Evolutionary conservation across 2,797 vertebrate species (phyloP), one percentile per base, ranked within the genome.

Genomic region (Myotis findleyi): DNA sequence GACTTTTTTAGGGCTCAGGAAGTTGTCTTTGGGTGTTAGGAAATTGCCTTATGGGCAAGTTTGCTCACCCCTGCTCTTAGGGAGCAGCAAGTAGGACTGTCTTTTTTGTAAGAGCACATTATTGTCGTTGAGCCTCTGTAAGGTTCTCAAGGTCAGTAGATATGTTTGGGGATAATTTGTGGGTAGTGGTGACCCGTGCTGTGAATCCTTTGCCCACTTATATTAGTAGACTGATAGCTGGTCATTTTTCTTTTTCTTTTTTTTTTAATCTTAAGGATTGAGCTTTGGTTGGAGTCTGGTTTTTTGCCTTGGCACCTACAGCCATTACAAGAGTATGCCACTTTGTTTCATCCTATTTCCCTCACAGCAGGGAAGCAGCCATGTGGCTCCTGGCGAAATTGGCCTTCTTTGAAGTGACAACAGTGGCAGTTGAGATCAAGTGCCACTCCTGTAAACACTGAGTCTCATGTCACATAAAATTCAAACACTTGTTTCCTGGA

Each of bases 401-500:
- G 25, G 21, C 51, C 41, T 94, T 93, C n/a, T 49, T 73, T 25
- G 9, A 93, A 68, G 53, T 68, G 57, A 72, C 53, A 83, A 3
- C 68, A 87, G 66, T 85, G 49, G 3, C 33, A 57, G 25, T 49
- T 72, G 76, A 94, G 57, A 86, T 95, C 55, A 57, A 84, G 30
- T 30, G 53, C 23, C 11, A 4, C 41, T 86, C 71, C 44, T 64
- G 18, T 72, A 79, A 83, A 89, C 33, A 49, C 5, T 1, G 62
- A 44, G 10, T 77, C 41, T 57, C 7, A 1, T 90, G 69, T 77
- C 49, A 92, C 53, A 79, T 73, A 51, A 18, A 91, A 92, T 64
- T 33, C 49, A 82, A 93, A 53, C n/a, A 72, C 47, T 69, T 57
- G 44, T 76, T 85, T 90, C 47, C 80, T 53, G 77, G 94, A 94